Evolutionary conservation across 2,797 vertebrate species (phyloP).

Genomic region (Pygocentrus nattereri): DNA sequence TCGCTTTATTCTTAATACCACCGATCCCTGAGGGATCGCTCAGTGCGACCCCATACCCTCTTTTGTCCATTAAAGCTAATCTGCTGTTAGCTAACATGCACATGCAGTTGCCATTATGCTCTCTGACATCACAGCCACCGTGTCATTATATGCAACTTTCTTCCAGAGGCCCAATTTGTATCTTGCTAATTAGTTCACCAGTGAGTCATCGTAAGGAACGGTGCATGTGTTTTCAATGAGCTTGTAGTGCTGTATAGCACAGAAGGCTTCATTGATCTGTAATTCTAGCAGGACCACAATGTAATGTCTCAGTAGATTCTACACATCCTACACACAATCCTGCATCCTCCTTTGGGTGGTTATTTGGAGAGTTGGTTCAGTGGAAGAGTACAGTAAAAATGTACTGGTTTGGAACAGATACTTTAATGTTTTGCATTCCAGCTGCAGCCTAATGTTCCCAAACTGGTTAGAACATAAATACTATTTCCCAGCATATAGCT

Average conservation of each 20-base stretch:
- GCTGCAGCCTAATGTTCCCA: no score
- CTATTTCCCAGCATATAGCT: no score
- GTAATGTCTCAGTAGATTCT: not conserved
- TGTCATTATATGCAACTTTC: not conserved
- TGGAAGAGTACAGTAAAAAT: no score
- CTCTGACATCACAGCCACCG: constrained; percentile 1
- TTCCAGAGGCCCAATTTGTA: constrained; percentile 16
- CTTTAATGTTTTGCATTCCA: no score
- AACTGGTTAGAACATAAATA: no score
- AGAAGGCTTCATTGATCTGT: constrained; percentile 4
- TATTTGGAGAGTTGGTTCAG: no score
- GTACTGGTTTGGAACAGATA: no score
- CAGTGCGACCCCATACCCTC: not conserved
- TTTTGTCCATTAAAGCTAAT: constrained; percentile 24
- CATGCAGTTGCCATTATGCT: constrained; percentile 14
- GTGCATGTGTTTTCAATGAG: constrained; percentile 9
- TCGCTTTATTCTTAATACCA: constrained; percentile 34
- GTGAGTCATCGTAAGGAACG: constrained; percentile 11
- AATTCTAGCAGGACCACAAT: not conserved
- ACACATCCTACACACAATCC: not conserved
- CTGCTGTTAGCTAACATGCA: not conserved
- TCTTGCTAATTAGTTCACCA: constrained; percentile 33
- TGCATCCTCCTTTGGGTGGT: no score
- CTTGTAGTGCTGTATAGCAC: not conserved
- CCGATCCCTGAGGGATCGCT: constrained; percentile 15